phyloP scores from a whole-genome alignment of 2,888 invertebrate genomes.

The Villa cingulata region DNA sequence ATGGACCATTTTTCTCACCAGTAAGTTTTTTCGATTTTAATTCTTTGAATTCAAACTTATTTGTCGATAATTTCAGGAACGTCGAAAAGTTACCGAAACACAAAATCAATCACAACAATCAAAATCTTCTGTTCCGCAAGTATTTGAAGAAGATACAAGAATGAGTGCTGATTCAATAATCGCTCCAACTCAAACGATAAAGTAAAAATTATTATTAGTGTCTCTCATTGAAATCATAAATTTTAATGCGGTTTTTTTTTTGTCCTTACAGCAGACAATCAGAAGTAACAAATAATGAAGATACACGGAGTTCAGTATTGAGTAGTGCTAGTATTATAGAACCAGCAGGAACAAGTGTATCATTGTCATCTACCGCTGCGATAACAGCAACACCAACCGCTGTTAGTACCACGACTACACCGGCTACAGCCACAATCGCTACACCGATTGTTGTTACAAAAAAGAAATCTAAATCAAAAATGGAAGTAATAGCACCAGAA shows the following conservation, averaged over 20 bases:
- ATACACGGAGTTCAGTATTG: slow-evolving; percentile 65
- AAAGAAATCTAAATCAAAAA: slow-evolving; percentile 37
- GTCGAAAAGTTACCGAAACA: slow-evolving; percentile 28
- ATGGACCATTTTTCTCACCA: slow-evolving; percentile 27
- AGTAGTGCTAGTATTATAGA: slow-evolving; percentile 43
- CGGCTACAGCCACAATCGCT: slow-evolving; percentile 16
- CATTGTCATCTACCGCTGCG: neutral
- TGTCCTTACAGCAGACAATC: slow-evolving; percentile 24
- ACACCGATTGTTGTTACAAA: slow-evolving; percentile 40
- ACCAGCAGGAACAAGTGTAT: neutral
- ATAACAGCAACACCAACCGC: neutral
- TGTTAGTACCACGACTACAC: slow-evolving; percentile 15
- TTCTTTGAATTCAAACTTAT: too few species aligned
- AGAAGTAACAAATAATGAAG: slow-evolving; percentile 40
- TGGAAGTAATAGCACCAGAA: slow-evolving; percentile 39
- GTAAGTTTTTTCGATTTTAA: slow-evolving; percentile 20
- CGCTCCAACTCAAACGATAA: neutral
- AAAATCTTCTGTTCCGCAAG: slow-evolving; percentile 40
- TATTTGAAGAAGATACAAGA: slow-evolving; percentile 60
- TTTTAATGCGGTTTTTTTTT: neutral
- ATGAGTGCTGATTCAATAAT: slow-evolving; percentile 53
- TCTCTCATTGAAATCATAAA: too few species aligned
- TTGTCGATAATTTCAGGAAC: slow-evolving; percentile 2
- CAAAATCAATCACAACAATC: slow-evolving; percentile 32
- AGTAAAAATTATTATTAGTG: neutral